Evolutionary conservation across 2,888 invertebrate genomes (phyloP).

Genomic region (Clostera curtula): DNA sequence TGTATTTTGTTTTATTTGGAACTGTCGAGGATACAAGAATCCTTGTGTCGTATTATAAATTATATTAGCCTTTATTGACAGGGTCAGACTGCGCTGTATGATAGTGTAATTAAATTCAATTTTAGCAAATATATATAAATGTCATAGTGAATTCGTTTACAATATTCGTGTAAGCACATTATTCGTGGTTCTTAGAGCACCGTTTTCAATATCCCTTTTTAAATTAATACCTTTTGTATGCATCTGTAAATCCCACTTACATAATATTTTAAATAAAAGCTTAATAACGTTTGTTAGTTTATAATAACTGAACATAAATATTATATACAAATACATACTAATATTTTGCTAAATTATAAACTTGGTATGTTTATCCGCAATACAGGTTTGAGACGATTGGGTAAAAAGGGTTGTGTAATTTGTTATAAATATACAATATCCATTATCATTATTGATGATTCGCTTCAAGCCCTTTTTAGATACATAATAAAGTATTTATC

Average conservation of each 20-base stretch:
- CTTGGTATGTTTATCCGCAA: conserved; percentile 36
- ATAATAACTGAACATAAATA: conserved; percentile 21
- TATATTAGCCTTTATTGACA: conserved; percentile 66
- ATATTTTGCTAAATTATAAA: conserved; percentile 45
- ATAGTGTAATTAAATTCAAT: conserved; percentile 59
- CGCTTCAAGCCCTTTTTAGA: conserved; percentile 39
- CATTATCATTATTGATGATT: conserved; percentile 40
- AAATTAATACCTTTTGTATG: conserved; percentile 35
- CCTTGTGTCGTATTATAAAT: conserved; percentile 25
- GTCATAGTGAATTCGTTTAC: conserved; percentile 56
- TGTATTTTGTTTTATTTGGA: conserved; percentile 18
- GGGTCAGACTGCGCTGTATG: conserved; percentile 63
- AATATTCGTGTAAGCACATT: conserved; percentile 58
- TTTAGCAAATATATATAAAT: conserved; percentile 58
- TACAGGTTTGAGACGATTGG: conserved; percentile 56
- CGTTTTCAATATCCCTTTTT: conserved; percentile 41
- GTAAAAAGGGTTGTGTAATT: conserved; percentile 70
- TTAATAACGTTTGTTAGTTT: conserved; percentile 16
- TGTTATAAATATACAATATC: conserved; percentile 63
- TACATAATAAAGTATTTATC: no score
- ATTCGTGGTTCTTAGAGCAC: conserved; percentile 52
- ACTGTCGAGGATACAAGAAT: conserved; percentile 17
- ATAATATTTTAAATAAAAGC: conserved; percentile 27
- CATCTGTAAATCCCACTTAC: conserved; percentile 27
- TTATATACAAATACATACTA: conserved; percentile 17